Conservation (phyloP, 2,888 invertebrate species). For the Chrysolina americana region DNA sequence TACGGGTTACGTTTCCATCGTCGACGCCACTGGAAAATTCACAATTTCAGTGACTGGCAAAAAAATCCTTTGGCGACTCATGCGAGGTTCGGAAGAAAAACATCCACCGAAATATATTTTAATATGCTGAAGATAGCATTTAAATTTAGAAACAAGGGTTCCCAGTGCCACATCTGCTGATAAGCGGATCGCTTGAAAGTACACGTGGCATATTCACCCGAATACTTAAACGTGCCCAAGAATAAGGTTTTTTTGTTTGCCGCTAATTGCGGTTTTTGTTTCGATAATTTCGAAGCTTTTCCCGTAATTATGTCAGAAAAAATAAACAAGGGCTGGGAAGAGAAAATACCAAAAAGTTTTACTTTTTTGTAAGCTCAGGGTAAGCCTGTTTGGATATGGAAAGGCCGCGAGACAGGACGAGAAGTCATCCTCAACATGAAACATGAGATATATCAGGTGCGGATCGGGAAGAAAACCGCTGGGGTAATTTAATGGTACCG, state of each 20-base stretch:
- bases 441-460: no score
- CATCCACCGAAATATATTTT: slow-evolving; percentile 1
- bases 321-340: slow-evolving; percentile 5
- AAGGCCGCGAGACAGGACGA: not conserved
- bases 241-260: slow-evolving; percentile 26
- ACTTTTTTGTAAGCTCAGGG: not conserved
- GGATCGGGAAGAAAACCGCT: no score
- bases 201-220: slow-evolving; percentile 20
- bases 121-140: slow-evolving; percentile 15
- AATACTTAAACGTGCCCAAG: slow-evolving; percentile 7
- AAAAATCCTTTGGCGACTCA: not conserved
- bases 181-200: slow-evolving; percentile 7
- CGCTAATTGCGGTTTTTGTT: slow-evolving; percentile 30
- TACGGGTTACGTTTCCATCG: not conserved
- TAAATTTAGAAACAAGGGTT: slow-evolving; percentile 39
- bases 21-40: not conserved
- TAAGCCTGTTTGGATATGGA: not conserved
- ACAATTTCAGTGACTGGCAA: not conserved
- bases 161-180: slow-evolving; percentile 23
- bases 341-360: not conserved
- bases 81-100: slow-evolving; percentile 3
- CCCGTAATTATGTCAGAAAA: not conserved
- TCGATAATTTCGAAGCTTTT: slow-evolving; percentile 14
- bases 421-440: no score
- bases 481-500: no score